A percentile compares a stretch with the other conserved stretches of the same genome.
Evolutionary conservation across 2,797 vertebrate species (phyloP).

Genomic region (Threskiornis aethiopicus): DNA sequence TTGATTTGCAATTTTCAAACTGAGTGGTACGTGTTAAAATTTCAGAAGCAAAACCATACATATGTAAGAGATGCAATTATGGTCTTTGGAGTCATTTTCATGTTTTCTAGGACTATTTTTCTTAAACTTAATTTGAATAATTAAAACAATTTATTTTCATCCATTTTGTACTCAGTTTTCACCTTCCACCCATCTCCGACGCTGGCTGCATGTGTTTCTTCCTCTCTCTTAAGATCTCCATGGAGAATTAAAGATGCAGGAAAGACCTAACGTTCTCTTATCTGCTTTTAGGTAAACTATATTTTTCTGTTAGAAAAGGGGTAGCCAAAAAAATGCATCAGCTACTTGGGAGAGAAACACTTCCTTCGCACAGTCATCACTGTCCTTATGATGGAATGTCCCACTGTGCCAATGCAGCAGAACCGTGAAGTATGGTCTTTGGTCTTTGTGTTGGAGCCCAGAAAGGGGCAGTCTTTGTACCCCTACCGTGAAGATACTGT

Average conservation of each 20-base stretch:
- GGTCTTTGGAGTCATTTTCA: neutral
- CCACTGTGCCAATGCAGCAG: neutral
- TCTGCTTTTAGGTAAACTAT: neutral
- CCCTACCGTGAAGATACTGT: neutral
- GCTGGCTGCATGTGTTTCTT: neutral
- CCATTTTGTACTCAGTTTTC: neutral
- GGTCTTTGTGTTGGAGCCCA: neutral
- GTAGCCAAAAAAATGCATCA: neutral
- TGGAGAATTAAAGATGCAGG: neutral
- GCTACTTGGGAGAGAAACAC: neutral
- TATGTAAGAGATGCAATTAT: neutral
- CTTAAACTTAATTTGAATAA: neutral
- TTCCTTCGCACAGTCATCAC: neutral
- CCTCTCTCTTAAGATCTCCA: neutral
- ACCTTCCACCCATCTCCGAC: neutral
- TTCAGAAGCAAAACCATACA: neutral
- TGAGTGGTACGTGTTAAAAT: neutral
- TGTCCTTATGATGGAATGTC: neutral
- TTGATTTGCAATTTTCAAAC: neutral
- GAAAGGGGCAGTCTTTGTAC: neutral
- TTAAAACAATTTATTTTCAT: neutral
- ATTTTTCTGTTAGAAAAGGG: neutral
- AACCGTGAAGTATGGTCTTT: neutral
- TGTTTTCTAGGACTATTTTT: neutral
- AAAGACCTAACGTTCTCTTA: neutral